Base-by-base conservation (phyloP, 1,140 invertebrate species). In the Euwallacea similis region DNA sequence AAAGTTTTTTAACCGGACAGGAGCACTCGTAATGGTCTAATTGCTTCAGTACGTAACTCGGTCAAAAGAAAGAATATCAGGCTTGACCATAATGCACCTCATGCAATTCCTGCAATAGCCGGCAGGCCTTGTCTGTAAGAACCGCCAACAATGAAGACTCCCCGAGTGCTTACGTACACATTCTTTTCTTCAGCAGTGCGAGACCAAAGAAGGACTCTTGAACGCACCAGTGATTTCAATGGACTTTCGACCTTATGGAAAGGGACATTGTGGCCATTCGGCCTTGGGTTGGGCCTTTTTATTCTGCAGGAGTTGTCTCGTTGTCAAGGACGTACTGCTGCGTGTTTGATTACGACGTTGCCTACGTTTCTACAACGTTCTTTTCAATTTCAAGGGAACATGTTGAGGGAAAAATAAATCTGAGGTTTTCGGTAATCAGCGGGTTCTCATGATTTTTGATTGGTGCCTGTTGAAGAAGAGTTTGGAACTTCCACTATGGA, bases 141-240 rank as follows among this genome's bases (percentile, higher is more conserved):
- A 66, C 54, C 54, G 65, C 53, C 54, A 66, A 66, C 65, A 66
- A 66, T 66, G 65, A 66, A 59, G 54, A 58, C 65, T 63, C 65
- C 53, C 54, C 65, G 65, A 42, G 15, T 58, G 43, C 55, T 66
- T 65, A 65, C 63, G 63, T 65, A 65, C 65, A 58, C 65, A 66
- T 66, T 66, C 65, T 66, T 66, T 59, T 66, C 65, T 66, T 66
- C 54, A 47, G 65, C 65, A 66, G 65, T 58, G 65, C 65, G 66
- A 60, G 66, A 69, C 66, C 66, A 69, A 69, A 69, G 66, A 69
- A 69, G 54, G 66, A 69, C 66, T 61, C 42, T 47, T 41, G 43
- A 61, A 69, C 66, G 66, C 66, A 69, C 46, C 43, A 54, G 15
- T 69, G 66, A 21, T 47, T 61, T 61, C 41, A 42, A 41, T 10